Evolutionary conservation across 2,888 invertebrate species (phyloP), one percentile per base, ranked within the genome.

Genomic region (Limnephilus auricula): DNA sequence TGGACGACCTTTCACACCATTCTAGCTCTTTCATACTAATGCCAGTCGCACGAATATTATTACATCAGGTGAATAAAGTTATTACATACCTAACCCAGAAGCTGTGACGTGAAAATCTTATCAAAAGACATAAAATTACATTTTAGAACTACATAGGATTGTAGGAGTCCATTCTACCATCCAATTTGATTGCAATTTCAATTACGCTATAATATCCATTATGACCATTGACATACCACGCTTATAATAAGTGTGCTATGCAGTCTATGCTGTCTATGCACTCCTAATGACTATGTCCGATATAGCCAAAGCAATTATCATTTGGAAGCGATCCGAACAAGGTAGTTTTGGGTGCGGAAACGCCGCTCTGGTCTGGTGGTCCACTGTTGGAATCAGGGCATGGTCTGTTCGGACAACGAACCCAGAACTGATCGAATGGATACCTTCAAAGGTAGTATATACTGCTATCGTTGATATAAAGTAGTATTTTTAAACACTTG

Each of bases 401-500:
- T 25, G 65, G 25, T 65, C 65, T 65, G 65, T 25, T 32, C 82
- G 82, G 34, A n/a, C 34, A 82, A 34, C 82, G 82, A 32, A 82
- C 32, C 34, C 82, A 34, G 25, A n/a, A 65, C 65, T n/a, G 25
- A 25, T n/a, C n/a, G 80, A 32, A 37, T n/a, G 82, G 82, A 34
- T 2, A 82, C 82, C 82, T 82, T 82, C 82, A 25, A 82, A 82
- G 82, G 82, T 82, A 32, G 34, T 82, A 18, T 45, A 45, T 45
- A 9, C 45, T 13, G 15, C 15, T 45, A 45, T 45, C 1, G 13
- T 45, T 45, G 2, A 45, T 45, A 45, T 45, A 10, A 37, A 37
- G 0, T 40, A 40, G 40, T 40, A 2, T 12, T 40, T 40, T 40
- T 40, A 82, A 25, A 32, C 82, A 34, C 82, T 34, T 82, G 34